Conservation (phyloP, 1,140 invertebrate genomes). For the Uloborus diversus region DNA sequence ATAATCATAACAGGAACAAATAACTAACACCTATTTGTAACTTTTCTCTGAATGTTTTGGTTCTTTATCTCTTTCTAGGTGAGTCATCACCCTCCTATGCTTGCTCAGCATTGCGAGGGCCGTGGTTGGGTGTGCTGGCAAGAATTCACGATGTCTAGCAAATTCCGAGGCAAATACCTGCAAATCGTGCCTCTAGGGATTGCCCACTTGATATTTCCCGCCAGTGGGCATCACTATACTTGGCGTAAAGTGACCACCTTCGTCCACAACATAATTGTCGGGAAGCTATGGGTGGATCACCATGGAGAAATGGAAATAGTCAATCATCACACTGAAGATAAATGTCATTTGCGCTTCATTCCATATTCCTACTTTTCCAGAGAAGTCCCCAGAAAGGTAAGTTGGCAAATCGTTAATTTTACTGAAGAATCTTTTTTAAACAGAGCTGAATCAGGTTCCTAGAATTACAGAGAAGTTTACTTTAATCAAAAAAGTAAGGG, state of each 20-base stretch:
- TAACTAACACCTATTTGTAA: no score
- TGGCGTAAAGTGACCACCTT: conserved; percentile 99
- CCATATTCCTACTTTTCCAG: conserved; percentile 98
- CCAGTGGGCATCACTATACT: conserved; percentile 84
- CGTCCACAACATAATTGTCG: conserved; percentile 99
- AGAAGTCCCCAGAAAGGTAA: conserved; percentile 90
- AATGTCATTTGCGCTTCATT: conserved; percentile 94
- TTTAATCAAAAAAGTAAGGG: no score
- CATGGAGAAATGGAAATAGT: conserved; percentile 98
- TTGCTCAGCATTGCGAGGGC: conserved; percentile 90
- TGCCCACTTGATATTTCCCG: conserved; percentile 80
- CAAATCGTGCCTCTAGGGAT: conserved; percentile 89
- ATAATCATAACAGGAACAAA: no score
- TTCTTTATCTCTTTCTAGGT: conserved; percentile 69
- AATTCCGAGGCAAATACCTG: conserved; percentile 98
- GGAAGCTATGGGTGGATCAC: conserved; percentile 99
- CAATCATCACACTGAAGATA: conserved; percentile 87
- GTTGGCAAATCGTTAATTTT: not conserved
- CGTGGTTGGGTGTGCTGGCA: conserved; percentile 93
- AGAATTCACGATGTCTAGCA: conserved; percentile 98
- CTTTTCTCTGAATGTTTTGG: no score
- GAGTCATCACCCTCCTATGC: conserved; percentile 97
- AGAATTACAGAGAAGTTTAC: no score
- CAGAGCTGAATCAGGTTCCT: no score
- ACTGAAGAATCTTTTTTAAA: no score